A percentile compares a stretch with the other conserved stretches of the same genome.
These are phyloP conservation scores for Thymelicus lineola DNA, from an alignment of 2,888 invertebrate species.

Conservation along the genomic window DNA sequence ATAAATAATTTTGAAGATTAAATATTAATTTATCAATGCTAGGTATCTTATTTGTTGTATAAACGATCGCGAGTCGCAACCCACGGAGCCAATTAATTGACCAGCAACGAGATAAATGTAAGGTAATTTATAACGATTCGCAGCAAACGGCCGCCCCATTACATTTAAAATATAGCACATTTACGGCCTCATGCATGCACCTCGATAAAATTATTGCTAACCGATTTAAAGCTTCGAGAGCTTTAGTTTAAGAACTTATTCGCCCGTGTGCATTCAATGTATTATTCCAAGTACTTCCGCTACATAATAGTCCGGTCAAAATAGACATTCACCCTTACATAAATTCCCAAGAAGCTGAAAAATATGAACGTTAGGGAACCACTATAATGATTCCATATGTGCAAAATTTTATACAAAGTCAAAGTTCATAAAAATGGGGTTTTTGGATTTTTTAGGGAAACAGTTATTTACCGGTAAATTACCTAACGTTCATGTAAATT, in stretches of 20 bases:
- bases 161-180: constrained; percentile 75
- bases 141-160: constrained; percentile 68
- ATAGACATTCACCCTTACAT: no score
- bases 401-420: no score
- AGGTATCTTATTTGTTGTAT: constrained; percentile 32
- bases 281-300: neutral
- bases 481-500: no score
- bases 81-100: constrained; percentile 70
- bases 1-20: neutral
- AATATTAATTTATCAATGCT: constrained; percentile 21
- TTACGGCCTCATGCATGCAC: constrained; percentile 56
- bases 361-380: no score
- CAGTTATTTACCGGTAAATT: no score
- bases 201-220: constrained; percentile 58
- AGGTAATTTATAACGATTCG: constrained; percentile 74
- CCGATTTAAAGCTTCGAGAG: constrained; percentile 43
- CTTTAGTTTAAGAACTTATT: constrained; percentile 33
- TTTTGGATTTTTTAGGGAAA: no score
- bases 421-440: no score
- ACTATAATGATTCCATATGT: no score
- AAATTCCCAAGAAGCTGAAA: no score
- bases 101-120: constrained; percentile 71
- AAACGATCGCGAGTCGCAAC: constrained; percentile 54
- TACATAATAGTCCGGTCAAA: neutral
- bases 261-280: neutral